These are phyloP conservation scores for Pseudotriccus pelzelni DNA, from an alignment of 2,797 vertebrate genomes.

Conservation along the genomic window DNA sequence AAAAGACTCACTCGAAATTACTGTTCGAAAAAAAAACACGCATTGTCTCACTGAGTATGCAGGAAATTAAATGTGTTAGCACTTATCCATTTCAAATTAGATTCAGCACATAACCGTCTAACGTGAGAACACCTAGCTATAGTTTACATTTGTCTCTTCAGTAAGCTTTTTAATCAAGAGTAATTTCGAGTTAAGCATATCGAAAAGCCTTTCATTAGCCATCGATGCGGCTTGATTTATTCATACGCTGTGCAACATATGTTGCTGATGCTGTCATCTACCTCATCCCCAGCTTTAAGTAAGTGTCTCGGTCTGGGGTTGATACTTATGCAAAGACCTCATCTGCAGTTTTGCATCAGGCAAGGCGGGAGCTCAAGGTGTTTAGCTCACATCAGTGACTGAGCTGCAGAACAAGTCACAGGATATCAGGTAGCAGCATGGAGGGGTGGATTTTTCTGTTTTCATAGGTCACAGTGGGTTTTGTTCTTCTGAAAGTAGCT, in stretches of 20 bases:
- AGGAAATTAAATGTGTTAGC: constrained; percentile 57
- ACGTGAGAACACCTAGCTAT: constrained; percentile 45
- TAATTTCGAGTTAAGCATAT: constrained; percentile 65
- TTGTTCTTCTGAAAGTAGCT: neutral
- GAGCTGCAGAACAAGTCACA: neutral
- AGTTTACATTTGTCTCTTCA: constrained; percentile 66
- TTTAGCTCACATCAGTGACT: neutral
- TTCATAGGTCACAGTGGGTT: neutral
- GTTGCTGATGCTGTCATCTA: constrained; percentile 31
- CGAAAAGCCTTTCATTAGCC: constrained; percentile 59
- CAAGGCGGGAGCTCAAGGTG: neutral
- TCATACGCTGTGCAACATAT: neutral
- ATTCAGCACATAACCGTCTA: constrained; percentile 61
- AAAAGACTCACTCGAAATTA: constrained; percentile 45
- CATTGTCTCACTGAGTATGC: constrained; percentile 35
- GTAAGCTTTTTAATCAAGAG: constrained; percentile 75
- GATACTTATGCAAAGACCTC: neutral
- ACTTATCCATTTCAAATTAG: constrained; percentile 66
- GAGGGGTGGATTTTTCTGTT: neutral
- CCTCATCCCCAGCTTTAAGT: constrained; percentile 24
- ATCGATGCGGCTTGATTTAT: constrained; percentile 52
- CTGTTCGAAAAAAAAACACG: constrained; percentile 1
- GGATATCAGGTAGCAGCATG: neutral
- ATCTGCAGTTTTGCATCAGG: neutral
- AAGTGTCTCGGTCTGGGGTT: neutral